Conservation (phyloP, 2,888 invertebrate genomes). For the Hartigia nigra region DNA sequence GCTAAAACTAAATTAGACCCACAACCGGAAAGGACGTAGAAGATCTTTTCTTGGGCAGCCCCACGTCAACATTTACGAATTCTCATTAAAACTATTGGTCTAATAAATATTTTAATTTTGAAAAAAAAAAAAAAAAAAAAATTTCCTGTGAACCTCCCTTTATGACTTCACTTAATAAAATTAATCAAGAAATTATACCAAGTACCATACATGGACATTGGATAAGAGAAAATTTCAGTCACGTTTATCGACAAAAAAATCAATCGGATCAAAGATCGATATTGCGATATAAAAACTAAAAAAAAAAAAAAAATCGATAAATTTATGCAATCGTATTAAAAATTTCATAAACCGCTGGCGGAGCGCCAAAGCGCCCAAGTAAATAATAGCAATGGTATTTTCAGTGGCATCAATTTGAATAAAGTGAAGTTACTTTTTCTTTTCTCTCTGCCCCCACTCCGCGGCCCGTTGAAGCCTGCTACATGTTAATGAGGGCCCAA, state of each 20-base stretch:
- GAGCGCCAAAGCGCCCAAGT: not conserved
- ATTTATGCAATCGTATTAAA: not conserved
- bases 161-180: not conserved
- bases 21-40: not conserved
- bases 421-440: not conserved
- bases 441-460: not conserved
- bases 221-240: not conserved
- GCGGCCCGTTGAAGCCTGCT: not conserved
- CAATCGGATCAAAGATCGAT: not conserved
- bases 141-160: not conserved
- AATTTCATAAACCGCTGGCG: not conserved
- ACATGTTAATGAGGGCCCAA: slow-evolving; percentile 19
- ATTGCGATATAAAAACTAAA: not conserved
- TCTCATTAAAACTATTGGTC: not conserved
- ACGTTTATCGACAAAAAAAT: not conserved
- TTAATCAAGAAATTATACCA: not conserved
- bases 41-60: not conserved
- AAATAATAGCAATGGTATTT: not conserved
- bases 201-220: no score
- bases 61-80: not conserved
- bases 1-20: not conserved
- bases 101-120: not conserved
- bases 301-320: not conserved
- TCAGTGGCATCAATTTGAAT: not conserved
- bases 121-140: not conserved